Evolutionary conservation across 2,888 invertebrate genomes (phyloP).

Genomic region (Hydropsyche betteni): DNA sequence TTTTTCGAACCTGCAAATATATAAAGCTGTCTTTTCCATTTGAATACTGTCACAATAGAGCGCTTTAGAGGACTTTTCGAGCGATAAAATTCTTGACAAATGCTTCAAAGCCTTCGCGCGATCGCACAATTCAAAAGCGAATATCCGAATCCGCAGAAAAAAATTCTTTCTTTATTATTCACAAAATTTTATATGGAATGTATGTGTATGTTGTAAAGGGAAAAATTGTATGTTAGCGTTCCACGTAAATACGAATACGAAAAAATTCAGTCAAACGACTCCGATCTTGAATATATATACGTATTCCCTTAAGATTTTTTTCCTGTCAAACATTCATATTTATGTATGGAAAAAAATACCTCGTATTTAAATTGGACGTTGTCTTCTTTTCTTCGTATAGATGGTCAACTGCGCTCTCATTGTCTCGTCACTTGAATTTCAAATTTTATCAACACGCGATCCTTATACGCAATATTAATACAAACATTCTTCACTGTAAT

Average conservation of each 20-base stretch:
- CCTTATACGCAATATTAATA: too few species aligned
- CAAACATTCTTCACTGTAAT: too few species aligned
- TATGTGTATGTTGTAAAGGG: too few species aligned
- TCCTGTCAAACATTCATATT: not conserved
- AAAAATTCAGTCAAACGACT: too few species aligned
- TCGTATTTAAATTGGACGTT: slow-evolving; percentile 11
- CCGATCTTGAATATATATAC: not conserved
- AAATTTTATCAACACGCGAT: too few species aligned
- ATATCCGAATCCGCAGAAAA: slow-evolving; percentile 13
- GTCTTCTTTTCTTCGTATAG: not conserved
- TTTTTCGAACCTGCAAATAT: not conserved
- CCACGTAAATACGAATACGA: too few species aligned
- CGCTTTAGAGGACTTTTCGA: slow-evolving; percentile 25
- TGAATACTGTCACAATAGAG: slow-evolving; percentile 23
- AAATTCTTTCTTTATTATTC: slow-evolving; percentile 11
- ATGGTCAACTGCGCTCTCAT: not conserved
- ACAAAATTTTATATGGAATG: not conserved
- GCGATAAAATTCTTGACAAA: slow-evolving; percentile 26
- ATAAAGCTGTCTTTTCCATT: slow-evolving; percentile 21
- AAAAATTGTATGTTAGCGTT: too few species aligned
- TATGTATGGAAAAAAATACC: slow-evolving; percentile 12
- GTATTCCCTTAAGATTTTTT: not conserved
- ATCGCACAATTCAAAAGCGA: slow-evolving; percentile 19
- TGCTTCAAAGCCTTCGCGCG: slow-evolving; percentile 9
- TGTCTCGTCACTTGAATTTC: slow-evolving; percentile 9